phyloP scores from a whole-genome alignment of 2,797 vertebrate species.

The Tolypeutes matacus region DNA sequence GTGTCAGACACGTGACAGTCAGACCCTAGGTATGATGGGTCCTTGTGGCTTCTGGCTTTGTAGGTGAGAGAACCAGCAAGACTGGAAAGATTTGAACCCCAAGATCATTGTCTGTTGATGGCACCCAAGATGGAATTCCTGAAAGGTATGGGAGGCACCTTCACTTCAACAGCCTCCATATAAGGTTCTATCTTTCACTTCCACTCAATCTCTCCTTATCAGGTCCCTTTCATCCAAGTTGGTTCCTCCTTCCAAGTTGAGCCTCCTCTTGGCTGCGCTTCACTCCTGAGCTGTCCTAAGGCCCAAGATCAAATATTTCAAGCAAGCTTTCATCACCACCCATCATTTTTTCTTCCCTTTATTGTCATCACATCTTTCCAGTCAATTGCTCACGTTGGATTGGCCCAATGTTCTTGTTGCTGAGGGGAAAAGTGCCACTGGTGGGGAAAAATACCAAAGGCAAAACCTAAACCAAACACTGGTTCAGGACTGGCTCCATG shows the following conservation, averaged over 20 bases:
- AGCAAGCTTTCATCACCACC: not conserved
- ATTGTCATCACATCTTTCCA: not conserved
- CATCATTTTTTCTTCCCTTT: not conserved
- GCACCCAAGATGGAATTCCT: not conserved
- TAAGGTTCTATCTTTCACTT: not conserved
- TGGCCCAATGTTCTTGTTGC: not conserved
- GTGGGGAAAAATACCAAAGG: not conserved
- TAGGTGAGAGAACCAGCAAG: not conserved
- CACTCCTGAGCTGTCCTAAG: not conserved
- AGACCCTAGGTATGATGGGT: not conserved
- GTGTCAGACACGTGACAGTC: not conserved
- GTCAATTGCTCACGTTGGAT: not conserved
- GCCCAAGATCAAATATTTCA: not conserved
- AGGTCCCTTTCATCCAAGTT: not conserved
- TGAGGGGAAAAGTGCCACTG: not conserved
- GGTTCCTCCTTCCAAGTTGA: not conserved
- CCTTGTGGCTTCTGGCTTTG: not conserved
- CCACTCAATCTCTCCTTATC: not conserved
- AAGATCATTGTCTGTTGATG: not conserved
- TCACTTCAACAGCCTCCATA: not conserved
- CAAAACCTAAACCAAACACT: not conserved
- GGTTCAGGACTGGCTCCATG: not conserved
- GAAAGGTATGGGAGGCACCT: accelerated
- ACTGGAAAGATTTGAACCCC: not conserved
- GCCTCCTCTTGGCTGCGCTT: not conserved